Base-by-base conservation (phyloP, 53 echinoderm and acorn worm species). In the Patiria pectinifera region DNA sequence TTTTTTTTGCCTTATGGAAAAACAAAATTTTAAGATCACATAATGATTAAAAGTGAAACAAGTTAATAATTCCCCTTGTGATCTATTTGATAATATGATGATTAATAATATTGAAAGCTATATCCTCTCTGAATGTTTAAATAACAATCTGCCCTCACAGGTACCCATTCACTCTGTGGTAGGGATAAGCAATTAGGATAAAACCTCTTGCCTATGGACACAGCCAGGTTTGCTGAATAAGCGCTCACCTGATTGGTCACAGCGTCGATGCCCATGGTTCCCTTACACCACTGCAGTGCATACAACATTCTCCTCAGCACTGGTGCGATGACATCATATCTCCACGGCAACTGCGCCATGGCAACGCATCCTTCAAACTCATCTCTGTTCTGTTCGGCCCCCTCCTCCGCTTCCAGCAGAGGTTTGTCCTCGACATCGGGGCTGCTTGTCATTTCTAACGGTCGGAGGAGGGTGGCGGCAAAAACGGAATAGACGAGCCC, bases 211-310 rank as follows among this genome's bases (percentile, higher is more conserved):
- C 66, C 10, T 66, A 66, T 0, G 66, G 66, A 66, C 66, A 66
- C 15, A 66, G 66, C 66, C 66, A 11, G 19, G 66, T 66, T 66
- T 66, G 6, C 53, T 66, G 66, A 66, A 66, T 66, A 66, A 18
- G 15, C 43, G 46, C 53, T 53, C 59, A 90, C 90, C 90, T 90
- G 46, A 47, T 48, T 70, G 1, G 60, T 49, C 3, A 3, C 8
- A 48, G 83, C 70, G 44, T 80, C 18, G 16, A 93, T 23, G 35
- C 93, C 93, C 89, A 93, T 69, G 15, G 79, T 91, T 15, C 90
- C 91, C 23, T 91, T 93, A 45, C 93, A 93, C 94, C 94, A 94
- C 47, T 92, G 80, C 62, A 94, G n/a, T 45, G 78, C 59, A 59
- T 94, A 89, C 47, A 88, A n/a, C 78, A 92, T 62, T 71, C 92